Base-by-base conservation (phyloP, 2,113 vertebrate genomes). In the Pelecanoides urinatrix region DNA sequence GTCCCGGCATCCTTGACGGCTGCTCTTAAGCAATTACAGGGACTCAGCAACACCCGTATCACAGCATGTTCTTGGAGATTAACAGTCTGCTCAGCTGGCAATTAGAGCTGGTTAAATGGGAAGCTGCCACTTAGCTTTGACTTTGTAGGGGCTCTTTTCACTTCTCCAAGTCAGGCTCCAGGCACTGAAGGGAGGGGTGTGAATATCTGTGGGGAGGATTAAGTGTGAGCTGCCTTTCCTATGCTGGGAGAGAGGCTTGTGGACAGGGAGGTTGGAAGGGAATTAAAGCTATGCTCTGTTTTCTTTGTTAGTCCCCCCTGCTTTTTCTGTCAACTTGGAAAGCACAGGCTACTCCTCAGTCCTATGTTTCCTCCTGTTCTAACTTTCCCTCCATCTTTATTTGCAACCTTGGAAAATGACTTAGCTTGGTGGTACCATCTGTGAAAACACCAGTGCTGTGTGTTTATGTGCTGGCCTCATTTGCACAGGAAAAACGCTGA, bases 31-130 rank as follows among this genome's bases (percentile, higher is more conserved):
- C 74, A 97, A 96, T 96, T 97, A 84, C 9, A 4, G 89, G 88
- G 86, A 90, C 94, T 81, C 66, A 40, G 62, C 91, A 95, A 85
- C 95, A 72, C 88, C 96, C 80, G 22, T 85, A 97, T 96, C 92
- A 62, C 92, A 90, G 59, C 86, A 47, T 7, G 61, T 82, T 95
- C 88, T 42, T 7, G 10, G 81, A 88, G 90, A 97, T 96, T 96
- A 96, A 44, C 78, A 26, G 72, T 29, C 92, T 97, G 94, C 90
- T 68, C 58, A 80, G 88, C 65, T 47, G 70, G 75, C 85, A 96
- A 97, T 88, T 95, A 91, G 81, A 95, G 94, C 63, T 21, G 82
- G 86, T 90, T 90, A 94, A 93, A 95, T 89, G 92, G 91, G 88
- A 92, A 97, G 52, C 94, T 96, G 91, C 80, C 94, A 85, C 96